Evolutionary conservation across 35 echinoderm and acorn worm species (phyloP).

Genomic region (Amphiura filiformis): DNA sequence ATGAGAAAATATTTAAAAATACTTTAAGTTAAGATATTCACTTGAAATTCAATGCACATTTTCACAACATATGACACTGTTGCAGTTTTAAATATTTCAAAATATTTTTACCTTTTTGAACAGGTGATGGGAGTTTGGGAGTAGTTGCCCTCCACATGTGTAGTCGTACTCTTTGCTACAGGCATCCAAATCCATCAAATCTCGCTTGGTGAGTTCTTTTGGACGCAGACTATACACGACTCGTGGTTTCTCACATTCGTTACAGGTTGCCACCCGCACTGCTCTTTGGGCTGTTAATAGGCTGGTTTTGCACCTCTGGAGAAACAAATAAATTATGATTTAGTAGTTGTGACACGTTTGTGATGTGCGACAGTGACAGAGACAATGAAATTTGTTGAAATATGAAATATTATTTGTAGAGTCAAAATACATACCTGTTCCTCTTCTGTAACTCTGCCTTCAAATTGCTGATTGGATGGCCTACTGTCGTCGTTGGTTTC

Average conservation of each 20-base stretch:
- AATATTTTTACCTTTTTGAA: slow-evolving; percentile 18
- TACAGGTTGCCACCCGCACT: not conserved
- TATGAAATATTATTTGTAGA: not conserved
- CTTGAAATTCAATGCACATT: not conserved
- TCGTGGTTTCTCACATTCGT: slow-evolving; percentile 1
- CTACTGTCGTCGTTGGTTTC: slow-evolving; percentile 14
- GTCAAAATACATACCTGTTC: not conserved
- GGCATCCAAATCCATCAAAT: not conserved
- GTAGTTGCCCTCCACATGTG: not conserved
- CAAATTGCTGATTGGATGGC: not conserved
- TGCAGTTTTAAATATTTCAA: not conserved
- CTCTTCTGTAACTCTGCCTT: slow-evolving; percentile 8
- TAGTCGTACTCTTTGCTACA: not conserved
- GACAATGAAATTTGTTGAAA: not conserved
- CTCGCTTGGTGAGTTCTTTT: not conserved
- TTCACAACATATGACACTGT: not conserved
- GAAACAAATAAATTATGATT: not conserved
- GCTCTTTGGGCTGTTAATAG: not conserved
- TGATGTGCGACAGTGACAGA: not conserved
- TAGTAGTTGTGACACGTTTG: not conserved
- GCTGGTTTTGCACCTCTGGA: not conserved
- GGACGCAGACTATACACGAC: not conserved
- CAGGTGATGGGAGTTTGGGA: not conserved
- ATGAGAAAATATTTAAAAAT: not conserved
- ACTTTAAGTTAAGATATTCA: not conserved